Evolutionary conservation across 2,888 invertebrate species (phyloP).

Genomic region (Petrolisthes cinctipes): DNA sequence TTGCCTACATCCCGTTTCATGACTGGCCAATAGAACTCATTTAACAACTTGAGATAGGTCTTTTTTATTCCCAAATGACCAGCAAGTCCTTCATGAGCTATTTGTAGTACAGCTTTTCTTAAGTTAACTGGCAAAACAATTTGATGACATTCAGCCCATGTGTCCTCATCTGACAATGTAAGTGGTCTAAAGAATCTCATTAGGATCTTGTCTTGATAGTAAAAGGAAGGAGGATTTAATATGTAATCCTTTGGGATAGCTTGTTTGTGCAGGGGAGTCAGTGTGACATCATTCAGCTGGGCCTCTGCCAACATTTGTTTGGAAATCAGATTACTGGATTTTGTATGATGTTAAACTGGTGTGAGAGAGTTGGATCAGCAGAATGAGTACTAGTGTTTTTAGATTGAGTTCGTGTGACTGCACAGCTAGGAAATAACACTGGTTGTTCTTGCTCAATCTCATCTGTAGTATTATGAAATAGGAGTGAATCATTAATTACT

Average conservation of each 20-base stretch:
- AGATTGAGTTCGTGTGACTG: neutral
- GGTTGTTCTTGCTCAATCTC: neutral
- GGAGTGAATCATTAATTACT: neutral
- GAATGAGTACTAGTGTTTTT: too few relatives aligned
- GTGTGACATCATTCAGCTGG: neutral
- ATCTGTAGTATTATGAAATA: neutral
- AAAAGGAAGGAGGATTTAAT: conserved; percentile 7
- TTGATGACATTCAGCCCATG: too few relatives aligned
- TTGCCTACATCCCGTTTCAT: neutral
- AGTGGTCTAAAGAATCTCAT: conserved; percentile 10
- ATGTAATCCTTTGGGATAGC: conserved; percentile 16
- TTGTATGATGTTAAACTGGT: neutral
- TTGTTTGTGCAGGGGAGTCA: neutral
- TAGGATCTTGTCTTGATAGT: neutral
- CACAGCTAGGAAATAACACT: neutral
- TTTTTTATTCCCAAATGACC: too few relatives aligned
- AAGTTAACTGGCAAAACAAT: too few relatives aligned
- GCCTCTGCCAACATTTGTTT: neutral
- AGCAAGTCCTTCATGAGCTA: too few relatives aligned
- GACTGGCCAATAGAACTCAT: neutral
- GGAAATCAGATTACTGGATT: neutral
- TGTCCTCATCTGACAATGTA: neutral
- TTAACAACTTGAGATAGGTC: too few relatives aligned
- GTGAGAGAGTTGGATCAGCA: neutral
- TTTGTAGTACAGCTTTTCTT: too few relatives aligned